phyloP scores from a whole-genome alignment of 2,888 invertebrate genomes.

The Chrysolina americana region DNA sequence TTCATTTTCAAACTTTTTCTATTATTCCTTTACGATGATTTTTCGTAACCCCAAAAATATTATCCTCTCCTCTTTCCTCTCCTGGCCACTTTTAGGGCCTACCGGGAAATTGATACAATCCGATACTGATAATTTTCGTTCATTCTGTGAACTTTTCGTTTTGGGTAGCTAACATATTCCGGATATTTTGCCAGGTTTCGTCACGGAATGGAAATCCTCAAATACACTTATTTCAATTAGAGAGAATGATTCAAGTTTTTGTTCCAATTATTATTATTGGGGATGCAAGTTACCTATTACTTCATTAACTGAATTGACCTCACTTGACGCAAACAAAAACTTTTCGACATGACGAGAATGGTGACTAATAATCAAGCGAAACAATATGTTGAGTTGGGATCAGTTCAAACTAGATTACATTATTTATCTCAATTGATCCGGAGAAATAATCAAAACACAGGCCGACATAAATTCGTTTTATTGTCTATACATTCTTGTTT shows the following conservation, averaged over 20 bases:
- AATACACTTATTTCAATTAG: not conserved
- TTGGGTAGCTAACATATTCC: too few relatives aligned
- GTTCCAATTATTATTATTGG: not conserved
- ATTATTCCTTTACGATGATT: too few relatives aligned
- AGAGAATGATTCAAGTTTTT: not conserved
- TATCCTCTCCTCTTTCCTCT: too few relatives aligned
- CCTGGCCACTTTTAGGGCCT: too few relatives aligned
- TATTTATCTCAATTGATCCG: not conserved
- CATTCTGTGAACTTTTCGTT: too few relatives aligned
- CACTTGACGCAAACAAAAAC: not conserved
- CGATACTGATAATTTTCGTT: too few relatives aligned
- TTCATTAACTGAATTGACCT: not conserved
- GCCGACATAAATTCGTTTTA: not conserved
- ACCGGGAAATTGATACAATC: too few relatives aligned
- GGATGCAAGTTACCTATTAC: not conserved
- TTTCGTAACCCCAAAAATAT: too few relatives aligned
- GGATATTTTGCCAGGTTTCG: too few relatives aligned
- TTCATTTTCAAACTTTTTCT: too few relatives aligned
- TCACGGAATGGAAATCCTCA: too few relatives aligned
- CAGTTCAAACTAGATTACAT: constrained; percentile 1
- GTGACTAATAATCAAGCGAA: not conserved
- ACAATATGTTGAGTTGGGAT: not conserved
- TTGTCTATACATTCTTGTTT: not conserved
- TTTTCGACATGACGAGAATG: not conserved
- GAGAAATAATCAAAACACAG: not conserved